Base-by-base conservation (phyloP, 1,140 invertebrate genomes). In the Orius laevigatus region DNA sequence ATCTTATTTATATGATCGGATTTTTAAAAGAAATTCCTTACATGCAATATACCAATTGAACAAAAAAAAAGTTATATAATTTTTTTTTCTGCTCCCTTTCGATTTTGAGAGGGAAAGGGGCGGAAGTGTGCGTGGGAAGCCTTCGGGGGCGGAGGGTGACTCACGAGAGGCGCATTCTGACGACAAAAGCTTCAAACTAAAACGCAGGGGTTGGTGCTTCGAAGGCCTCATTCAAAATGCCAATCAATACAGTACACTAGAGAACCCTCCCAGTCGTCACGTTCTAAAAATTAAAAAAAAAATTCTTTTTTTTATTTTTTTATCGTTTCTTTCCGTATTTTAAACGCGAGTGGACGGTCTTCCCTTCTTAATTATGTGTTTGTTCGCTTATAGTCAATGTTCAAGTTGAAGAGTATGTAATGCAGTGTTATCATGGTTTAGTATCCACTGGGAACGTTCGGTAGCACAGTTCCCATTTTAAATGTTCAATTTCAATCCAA, bases 211-310 rank as follows among this genome's bases (percentile, higher is more conserved):
- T 20, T 33, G 49, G 31, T 31, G 38, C 31, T 40, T 38, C 39
- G 49, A 50, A 50, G 49, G 41, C 49, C 51, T 53, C 54, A 55
- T 55, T 55, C 54, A 55, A 55, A 55, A 53, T 53, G 51, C 54
- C 54, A 55, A 55, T 55, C 54, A 55, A 53, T 55, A 55, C 49
- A 44, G 31, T 44, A 19, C 42, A 44, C 42, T 44, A 49, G 35
- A 49, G 38, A 49, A 32, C 38, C 38, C 48, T 39, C 40, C 48
- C 46, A 20, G 34, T 20, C 46, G 35, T 14, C 34, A 16, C 34
- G 32, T 46, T 14, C 11, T 33, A 9, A 14, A 15, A 35, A 25
- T 33, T 46, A 15, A 11, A 14, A 16, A 5, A 11, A 16, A 5
- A 20, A 20, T 20, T 42, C 19, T 46, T 5, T 32, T 25, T 15